Percentiles rank a stretch among this genome's conserved stretches.
These are phyloP conservation scores for Dorcus parallelipipedus DNA, from an alignment of 2,888 invertebrate genomes.

Conservation along the genomic window DNA sequence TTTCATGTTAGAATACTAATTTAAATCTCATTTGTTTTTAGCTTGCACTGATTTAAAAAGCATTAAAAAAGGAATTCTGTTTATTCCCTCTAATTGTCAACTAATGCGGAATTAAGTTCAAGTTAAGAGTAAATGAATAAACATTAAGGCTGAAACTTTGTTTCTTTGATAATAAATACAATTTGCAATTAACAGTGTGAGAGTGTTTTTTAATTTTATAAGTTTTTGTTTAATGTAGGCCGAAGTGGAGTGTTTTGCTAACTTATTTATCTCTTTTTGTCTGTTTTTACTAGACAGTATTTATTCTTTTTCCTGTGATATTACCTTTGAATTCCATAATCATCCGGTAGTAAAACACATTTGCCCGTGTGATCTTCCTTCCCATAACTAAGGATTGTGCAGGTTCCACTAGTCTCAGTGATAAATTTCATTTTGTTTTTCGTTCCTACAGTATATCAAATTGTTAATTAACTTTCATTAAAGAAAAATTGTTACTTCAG, in stretches of 20 bases:
- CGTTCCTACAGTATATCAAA: constrained; percentile 12
- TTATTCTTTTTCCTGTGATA: constrained; percentile 33
- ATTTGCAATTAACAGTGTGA: constrained; percentile 29
- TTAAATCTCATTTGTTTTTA: constrained; percentile 23
- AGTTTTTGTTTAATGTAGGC: constrained; percentile 16
- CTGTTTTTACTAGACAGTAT: constrained; percentile 24
- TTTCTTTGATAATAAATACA: constrained; percentile 34
- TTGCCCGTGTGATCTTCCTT: constrained; percentile 26
- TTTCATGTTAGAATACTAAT: constrained; percentile 21
- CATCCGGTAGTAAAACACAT: constrained; percentile 9
- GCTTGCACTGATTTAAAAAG: constrained; percentile 21
- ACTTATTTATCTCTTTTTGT: constrained; percentile 16
- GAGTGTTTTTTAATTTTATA: constrained; percentile 27
- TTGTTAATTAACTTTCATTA: constrained; percentile 18
- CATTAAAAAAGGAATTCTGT: not conserved
- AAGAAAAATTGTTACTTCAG: constrained; percentile 17
- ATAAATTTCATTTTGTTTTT: constrained; percentile 12
- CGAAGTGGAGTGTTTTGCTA: constrained; percentile 20
- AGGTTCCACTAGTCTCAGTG: constrained; percentile 35
- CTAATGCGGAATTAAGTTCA: constrained; percentile 17
- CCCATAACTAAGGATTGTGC: constrained; percentile 32
- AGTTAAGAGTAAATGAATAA: constrained; percentile 25
- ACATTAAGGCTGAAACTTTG: constrained; percentile 34
- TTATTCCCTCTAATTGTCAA: constrained; percentile 7
- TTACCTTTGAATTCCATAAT: constrained; percentile 16